phyloP scores from a whole-genome alignment of 2,888 invertebrate species.

The Orgyia antiqua region DNA sequence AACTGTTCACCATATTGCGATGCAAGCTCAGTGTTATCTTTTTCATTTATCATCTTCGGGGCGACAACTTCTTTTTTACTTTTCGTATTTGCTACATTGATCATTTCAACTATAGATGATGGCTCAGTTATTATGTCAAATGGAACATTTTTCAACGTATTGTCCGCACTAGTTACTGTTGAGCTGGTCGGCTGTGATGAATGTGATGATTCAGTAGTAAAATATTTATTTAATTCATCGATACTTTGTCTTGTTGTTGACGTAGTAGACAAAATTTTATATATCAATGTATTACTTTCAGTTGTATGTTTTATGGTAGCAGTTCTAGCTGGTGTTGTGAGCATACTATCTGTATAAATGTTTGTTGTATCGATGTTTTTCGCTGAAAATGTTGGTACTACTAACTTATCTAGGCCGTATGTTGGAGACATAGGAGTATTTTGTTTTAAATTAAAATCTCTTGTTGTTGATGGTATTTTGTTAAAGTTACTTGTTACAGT shows the following conservation, averaged over 20 bases:
- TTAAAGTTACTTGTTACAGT: not conserved
- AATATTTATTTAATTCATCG: no score
- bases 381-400: not conserved
- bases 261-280: not conserved
- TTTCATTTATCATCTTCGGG: not conserved
- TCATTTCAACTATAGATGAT: not conserved
- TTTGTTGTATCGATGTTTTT: not conserved
- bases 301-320: no score
- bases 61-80: not conserved
- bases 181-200: no score
- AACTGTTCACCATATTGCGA: no score
- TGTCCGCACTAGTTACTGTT: no score
- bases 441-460: not conserved
- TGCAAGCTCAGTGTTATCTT: not conserved
- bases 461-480: not conserved
- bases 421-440: not conserved
- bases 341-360: not conserved
- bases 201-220: no score
- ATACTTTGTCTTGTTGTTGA: not conserved
- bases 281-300: no score
- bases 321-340: not conserved
- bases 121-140: not conserved
- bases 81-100: slow-evolving; percentile 1
- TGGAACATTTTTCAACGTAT: no score
- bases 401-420: not conserved